A percentile compares a stretch with the other conserved stretches of the same genome.
Evolutionary conservation across 2,113 vertebrate species (phyloP).

Genomic region (Dicentrarchus labrax): DNA sequence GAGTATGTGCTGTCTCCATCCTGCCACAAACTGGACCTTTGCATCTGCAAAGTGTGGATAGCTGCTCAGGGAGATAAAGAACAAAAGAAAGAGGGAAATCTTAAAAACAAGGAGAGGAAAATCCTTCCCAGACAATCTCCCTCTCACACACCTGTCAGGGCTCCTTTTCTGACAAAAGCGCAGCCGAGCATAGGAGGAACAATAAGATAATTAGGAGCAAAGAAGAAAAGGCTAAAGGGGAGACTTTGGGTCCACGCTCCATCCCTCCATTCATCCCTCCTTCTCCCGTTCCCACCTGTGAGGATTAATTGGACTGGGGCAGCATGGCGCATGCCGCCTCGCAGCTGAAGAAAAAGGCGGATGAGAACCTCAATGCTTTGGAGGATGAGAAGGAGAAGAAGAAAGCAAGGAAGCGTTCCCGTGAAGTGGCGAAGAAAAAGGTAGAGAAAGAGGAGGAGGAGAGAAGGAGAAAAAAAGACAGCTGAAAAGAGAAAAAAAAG

Average conservation of each 20-base stretch:
- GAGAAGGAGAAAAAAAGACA: not conserved
- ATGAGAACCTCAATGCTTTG: slow-evolving; percentile 92
- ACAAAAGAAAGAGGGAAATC: slow-evolving; percentile 44
- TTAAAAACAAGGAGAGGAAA: slow-evolving; percentile 27
- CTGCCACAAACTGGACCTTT: slow-evolving; percentile 57
- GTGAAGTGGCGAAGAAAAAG: slow-evolving; percentile 98
- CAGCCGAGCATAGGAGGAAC: slow-evolving; percentile 16
- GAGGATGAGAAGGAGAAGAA: slow-evolving; percentile 94
- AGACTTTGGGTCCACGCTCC: slow-evolving; percentile 78
- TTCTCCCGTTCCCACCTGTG: slow-evolving; percentile 71
- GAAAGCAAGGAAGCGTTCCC: slow-evolving; percentile 90
- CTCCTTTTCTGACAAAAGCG: slow-evolving; percentile 42
- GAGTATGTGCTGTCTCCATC: slow-evolving; percentile 22
- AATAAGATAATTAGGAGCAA: slow-evolving; percentile 34
- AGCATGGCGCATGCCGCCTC: slow-evolving; percentile 99
- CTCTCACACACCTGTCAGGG: slow-evolving; percentile 57
- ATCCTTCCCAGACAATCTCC: not conserved
- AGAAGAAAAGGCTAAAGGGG: slow-evolving; percentile 82
- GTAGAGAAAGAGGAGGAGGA: slow-evolving; percentile 81
- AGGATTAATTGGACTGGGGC: slow-evolving; percentile 85
- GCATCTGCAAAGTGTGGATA: slow-evolving; percentile 44
- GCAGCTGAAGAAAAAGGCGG: slow-evolving; percentile 97
- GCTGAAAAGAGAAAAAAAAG: not conserved
- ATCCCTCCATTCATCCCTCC: slow-evolving; percentile 31
- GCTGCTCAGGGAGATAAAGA: slow-evolving; percentile 46